Evolutionary conservation across 1,140 invertebrate species (phyloP).

Genomic region (Hestina assimilis): DNA sequence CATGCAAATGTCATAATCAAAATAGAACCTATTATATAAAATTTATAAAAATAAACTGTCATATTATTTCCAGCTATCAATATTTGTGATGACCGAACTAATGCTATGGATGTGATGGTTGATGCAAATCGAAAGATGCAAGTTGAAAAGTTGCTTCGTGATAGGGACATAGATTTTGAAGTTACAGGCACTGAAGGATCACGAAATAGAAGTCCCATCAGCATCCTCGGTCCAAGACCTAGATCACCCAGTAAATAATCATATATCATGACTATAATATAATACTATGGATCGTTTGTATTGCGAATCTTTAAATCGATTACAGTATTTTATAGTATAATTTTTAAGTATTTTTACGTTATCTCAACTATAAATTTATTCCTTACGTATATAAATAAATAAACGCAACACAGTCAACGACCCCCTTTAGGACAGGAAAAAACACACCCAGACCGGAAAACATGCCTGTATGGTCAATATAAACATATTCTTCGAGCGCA

Average conservation of each 20-base stretch:
- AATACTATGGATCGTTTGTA: neutral
- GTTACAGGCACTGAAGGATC: slow-evolving; percentile 35
- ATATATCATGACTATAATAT: neutral
- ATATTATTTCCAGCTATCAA: slow-evolving; percentile 53
- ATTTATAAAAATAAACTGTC: too few species aligned
- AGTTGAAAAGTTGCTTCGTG: slow-evolving; percentile 50
- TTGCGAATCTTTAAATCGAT: neutral
- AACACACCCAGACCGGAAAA: too few species aligned
- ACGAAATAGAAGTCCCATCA: slow-evolving; percentile 20
- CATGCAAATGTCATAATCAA: too few species aligned
- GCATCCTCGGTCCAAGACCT: slow-evolving; percentile 7
- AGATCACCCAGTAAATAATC: slow-evolving; percentile 39
- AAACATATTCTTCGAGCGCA: too few species aligned
- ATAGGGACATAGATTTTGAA: slow-evolving; percentile 51
- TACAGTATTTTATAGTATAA: too few species aligned
- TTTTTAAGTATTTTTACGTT: too few species aligned
- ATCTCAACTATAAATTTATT: too few species aligned
- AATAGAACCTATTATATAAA: too few species aligned
- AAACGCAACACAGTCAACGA: too few species aligned
- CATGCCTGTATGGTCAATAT: too few species aligned
- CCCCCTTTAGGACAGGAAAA: too few species aligned
- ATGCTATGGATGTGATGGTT: slow-evolving; percentile 51
- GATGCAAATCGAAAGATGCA: slow-evolving; percentile 45
- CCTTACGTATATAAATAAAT: too few species aligned
- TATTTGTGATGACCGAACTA: slow-evolving; percentile 44